phyloP scores from a whole-genome alignment of 2,888 invertebrate genomes.

The Caenorhabditis sp. region DNA sequence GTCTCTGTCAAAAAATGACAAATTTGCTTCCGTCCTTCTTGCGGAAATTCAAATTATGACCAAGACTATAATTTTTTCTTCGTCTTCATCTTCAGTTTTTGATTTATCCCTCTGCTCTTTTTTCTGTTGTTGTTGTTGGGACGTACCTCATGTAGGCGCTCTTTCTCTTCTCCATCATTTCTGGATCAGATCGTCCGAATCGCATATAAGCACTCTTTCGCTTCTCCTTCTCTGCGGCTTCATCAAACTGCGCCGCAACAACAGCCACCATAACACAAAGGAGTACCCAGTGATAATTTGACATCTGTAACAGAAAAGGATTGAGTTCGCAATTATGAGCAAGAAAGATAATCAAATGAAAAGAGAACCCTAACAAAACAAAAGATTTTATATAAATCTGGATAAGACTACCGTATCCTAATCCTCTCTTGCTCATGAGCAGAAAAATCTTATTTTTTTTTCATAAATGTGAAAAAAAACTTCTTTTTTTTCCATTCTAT shows the following conservation, averaged over 20 bases:
- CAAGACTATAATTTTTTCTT: constrained; percentile 5
- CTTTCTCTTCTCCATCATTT: constrained; percentile 60
- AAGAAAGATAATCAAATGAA: constrained; percentile 9
- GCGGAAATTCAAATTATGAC: neutral
- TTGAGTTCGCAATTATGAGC: constrained; percentile 16
- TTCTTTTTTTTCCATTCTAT: no score
- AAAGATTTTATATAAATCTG: constrained; percentile 15
- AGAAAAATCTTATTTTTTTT: no score
- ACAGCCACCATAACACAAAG: constrained; percentile 24
- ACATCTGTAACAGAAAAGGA: neutral
- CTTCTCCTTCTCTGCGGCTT: constrained; percentile 52
- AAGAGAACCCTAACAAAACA: neutral
- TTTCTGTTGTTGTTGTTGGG: constrained; percentile 7
- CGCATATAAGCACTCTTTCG: constrained; percentile 64
- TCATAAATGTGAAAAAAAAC: no score
- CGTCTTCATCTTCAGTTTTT: constrained; percentile 15
- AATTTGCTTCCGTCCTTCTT: neutral
- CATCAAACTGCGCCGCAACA: constrained; percentile 20
- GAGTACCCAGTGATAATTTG: constrained; percentile 7
- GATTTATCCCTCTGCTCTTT: constrained; percentile 11
- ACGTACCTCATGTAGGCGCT: constrained; percentile 60
- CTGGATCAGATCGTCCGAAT: constrained; percentile 58
- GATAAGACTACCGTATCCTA: neutral
- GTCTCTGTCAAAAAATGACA: neutral
- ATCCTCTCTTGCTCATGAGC: no score